phyloP scores from a whole-genome alignment of 2,797 vertebrate species.

The Anguilla pacifica region DNA sequence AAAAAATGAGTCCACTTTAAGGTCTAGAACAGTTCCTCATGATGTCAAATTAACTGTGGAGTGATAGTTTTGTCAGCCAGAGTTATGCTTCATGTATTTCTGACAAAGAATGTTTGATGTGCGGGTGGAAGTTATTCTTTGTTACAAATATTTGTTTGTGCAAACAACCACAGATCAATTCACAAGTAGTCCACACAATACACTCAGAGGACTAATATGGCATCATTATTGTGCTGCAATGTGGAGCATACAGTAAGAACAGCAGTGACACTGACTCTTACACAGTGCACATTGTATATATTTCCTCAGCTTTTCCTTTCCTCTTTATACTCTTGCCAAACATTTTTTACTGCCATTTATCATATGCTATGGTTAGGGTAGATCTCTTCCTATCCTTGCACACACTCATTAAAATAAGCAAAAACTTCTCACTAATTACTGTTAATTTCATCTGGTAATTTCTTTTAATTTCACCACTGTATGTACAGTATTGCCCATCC shows the following conservation, averaged over 20 bases:
- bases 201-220: neutral
- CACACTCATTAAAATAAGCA: no score
- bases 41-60: neutral
- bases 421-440: no score
- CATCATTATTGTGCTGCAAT: neutral
- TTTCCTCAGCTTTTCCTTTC: neutral
- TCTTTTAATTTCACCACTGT: no score
- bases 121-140: neutral
- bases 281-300: neutral
- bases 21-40: neutral
- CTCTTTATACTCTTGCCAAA: neutral
- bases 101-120: neutral
- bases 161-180: neutral
- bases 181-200: neutral
- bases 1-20: neutral
- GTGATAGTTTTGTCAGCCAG: neutral
- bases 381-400: no score
- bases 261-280: neutral
- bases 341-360: neutral
- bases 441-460: no score
- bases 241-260: neutral
- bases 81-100: neutral
- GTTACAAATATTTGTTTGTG: neutral
- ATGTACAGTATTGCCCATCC: no score
- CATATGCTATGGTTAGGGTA: neutral